These are phyloP conservation scores for Callinectes sapidus DNA, from an alignment of 2,888 invertebrate genomes.

Conservation along the genomic window DNA sequence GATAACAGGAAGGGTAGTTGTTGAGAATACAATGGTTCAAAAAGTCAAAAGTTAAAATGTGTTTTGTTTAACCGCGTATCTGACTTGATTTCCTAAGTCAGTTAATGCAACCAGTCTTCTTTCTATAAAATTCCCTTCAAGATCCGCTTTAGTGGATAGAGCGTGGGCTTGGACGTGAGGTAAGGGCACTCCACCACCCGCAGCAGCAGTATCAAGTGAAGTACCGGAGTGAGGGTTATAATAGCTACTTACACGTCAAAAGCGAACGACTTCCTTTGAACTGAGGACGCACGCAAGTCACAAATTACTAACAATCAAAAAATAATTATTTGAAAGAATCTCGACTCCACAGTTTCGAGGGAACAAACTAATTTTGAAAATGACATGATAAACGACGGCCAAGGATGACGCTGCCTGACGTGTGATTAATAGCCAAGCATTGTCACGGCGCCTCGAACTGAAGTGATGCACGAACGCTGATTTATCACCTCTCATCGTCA, in stretches of 20 bases:
- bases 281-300: not conserved
- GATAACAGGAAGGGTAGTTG: no score
- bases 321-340: not conserved
- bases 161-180: not conserved
- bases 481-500: constrained; percentile 12
- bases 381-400: constrained; percentile 16
- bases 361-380: constrained; percentile 31
- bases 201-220: not conserved
- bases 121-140: not conserved
- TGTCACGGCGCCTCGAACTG: constrained; percentile 23
- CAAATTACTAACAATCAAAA: not conserved
- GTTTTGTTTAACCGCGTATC: not conserved
- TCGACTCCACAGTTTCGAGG: not conserved
- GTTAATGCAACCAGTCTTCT: not conserved
- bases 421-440: constrained; percentile 8
- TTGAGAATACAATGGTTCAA: not conserved
- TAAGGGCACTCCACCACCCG: not conserved
- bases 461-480: constrained; percentile 4
- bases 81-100: not conserved
- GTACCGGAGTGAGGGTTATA: not conserved
- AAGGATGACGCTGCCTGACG: constrained; percentile 26
- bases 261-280: not conserved
- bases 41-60: not conserved
- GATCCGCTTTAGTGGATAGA: not conserved
- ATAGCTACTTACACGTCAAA: constrained; percentile 4